Base-by-base conservation (phyloP, 2,113 vertebrate species). In the Coturnix japonica region DNA sequence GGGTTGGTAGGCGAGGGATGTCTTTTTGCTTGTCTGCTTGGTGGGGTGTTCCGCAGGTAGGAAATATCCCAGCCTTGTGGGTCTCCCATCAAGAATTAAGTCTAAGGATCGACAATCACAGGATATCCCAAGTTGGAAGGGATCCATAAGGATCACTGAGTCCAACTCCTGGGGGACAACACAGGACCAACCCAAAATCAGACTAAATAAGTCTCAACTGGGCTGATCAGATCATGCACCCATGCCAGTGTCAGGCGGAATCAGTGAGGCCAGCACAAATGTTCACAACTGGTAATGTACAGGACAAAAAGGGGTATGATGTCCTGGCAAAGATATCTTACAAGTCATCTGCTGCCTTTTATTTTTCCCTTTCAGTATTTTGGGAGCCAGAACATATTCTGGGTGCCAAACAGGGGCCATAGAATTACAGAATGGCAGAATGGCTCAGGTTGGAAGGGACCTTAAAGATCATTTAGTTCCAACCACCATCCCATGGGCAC, bases 11-110 rank as follows among this genome's bases (percentile, higher is more conserved):
- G 65, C 14, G n/a, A 2, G 3, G 25, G 56, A 15, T 3, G 0
- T 49, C 25, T 33, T 86, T 80, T 33, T 1, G 0, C 43, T 77
- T 20, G 31, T 56, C 39, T 0, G 0, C 31, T 59, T 47, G 0
- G 0, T 63, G 69, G 15, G 35, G 59, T 28, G 41, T 53, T 43
- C 35, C 84, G 74, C 18, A 35, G 60, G 46, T 63, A 72, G 84
- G 37, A 14, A 26, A 14, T 30, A n/a, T 89, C 41, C 26, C 60
- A 30, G 54, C 6, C 41, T 23, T 33, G n/a, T 39, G 59, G n/a
- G 39, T 61, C 30, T 88, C 39, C 18, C 11, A 60, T 20, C n/a
- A n/a, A 20, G 72, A 73, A 73, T 33, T n/a, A 43, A 73, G 22
- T 21, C 82, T 87, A 28, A 53, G 51, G 26, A 9, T 16, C 2